Evolutionary conservation across 2,113 vertebrate species (phyloP).

Genomic region (Erinaceus europaeus): DNA sequence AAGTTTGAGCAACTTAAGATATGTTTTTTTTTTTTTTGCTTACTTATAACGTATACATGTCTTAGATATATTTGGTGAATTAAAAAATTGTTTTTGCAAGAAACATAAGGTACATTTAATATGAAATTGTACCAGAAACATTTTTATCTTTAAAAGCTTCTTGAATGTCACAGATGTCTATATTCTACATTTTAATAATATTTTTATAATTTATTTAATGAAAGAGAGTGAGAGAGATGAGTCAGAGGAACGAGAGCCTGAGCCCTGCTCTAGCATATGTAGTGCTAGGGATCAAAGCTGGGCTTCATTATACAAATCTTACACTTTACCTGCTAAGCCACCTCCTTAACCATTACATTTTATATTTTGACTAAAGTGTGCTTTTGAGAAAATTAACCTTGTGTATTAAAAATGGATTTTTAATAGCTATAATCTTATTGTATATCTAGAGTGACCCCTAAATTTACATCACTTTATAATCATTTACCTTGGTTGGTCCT

Average conservation of each 20-base stretch:
- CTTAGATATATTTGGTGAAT: background rate
- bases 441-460: background rate
- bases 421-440: background rate
- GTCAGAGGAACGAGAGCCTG: too few relatives aligned
- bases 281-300: too few relatives aligned
- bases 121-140: background rate
- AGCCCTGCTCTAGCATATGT: too few relatives aligned
- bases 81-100: slow-evolving; percentile 37
- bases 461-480: background rate
- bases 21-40: background rate
- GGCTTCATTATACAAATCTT: too few relatives aligned
- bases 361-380: background rate
- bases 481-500: background rate
- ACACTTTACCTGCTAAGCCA: too few relatives aligned
- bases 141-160: slow-evolving; percentile 33
- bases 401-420: slow-evolving; percentile 23
- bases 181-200: background rate
- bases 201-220: too few relatives aligned
- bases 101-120: background rate
- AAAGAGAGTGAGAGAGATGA: too few relatives aligned
- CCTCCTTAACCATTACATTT: too few relatives aligned
- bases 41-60: background rate
- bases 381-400: background rate
- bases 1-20: background rate
- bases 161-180: background rate